phyloP scores from a whole-genome alignment of 1,140 invertebrate species.

The Leguminivora glycinivorella region DNA sequence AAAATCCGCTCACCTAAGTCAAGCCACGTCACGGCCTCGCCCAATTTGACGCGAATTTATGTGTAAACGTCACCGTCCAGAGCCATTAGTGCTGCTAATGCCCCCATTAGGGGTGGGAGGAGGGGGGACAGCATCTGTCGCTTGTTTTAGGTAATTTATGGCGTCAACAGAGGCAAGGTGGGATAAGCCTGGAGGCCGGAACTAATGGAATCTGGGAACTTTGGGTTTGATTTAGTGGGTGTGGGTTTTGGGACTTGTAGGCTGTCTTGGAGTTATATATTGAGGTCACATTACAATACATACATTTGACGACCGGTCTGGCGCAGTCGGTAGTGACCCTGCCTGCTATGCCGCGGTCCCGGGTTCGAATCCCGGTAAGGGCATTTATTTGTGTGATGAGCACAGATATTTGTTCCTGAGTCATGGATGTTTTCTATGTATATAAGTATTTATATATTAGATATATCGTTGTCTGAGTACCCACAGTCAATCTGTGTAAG shows the following conservation, averaged over 20 bases:
- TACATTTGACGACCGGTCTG: too few relatives aligned
- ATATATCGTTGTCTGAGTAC: too few relatives aligned
- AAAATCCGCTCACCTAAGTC: constrained; percentile 7
- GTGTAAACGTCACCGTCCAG: constrained; percentile 69
- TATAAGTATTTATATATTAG: too few relatives aligned
- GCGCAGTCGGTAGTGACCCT: too few relatives aligned
- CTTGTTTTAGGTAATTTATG: constrained; percentile 78
- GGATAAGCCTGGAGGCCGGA: constrained; percentile 13
- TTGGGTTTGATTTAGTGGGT: constrained; percentile 30
- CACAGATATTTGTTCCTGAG: too few relatives aligned
- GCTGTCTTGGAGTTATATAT: not conserved
- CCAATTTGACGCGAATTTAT: constrained; percentile 76
- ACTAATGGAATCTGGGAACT: constrained; percentile 7
- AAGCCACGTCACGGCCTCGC: constrained; percentile 42
- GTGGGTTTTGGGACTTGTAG: not conserved
- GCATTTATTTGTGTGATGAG: too few relatives aligned
- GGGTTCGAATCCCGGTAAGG: too few relatives aligned
- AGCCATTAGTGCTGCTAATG: constrained; percentile 75
- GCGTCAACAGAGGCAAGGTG: constrained; percentile 56
- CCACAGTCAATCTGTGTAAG: too few relatives aligned
- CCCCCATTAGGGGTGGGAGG: constrained; percentile 59
- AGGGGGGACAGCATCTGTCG: constrained; percentile 63
- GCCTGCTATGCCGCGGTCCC: too few relatives aligned
- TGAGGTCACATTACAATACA: too few relatives aligned
- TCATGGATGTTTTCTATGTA: too few relatives aligned